Conservation (phyloP, 2,888 invertebrate species). For the Trichacis sp. region DNA sequence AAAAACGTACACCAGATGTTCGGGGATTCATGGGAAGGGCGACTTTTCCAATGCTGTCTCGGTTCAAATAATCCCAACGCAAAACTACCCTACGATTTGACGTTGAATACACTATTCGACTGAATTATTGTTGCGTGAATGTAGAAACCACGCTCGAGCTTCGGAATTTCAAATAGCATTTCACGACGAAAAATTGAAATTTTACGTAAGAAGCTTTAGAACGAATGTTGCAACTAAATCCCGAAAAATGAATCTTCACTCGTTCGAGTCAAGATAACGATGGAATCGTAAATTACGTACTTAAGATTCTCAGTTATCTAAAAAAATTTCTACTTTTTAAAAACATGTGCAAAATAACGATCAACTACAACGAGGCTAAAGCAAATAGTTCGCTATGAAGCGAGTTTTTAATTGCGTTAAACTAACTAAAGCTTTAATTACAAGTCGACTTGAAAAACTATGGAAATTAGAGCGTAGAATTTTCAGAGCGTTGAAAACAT, state of each 20-base stretch:
- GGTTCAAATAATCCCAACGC: background rate
- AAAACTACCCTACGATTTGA: conserved; percentile 1
- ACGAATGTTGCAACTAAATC: no score
- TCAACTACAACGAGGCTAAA: background rate
- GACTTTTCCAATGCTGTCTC: conserved; percentile 10
- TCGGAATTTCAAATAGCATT: background rate
- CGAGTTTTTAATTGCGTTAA: background rate
- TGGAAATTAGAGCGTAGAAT: background rate
- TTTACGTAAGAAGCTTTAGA: background rate
- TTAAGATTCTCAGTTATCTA: background rate
- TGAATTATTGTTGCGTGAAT: background rate
- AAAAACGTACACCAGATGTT: conserved; percentile 5
- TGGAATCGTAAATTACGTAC: background rate
- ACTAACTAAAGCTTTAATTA: background rate
- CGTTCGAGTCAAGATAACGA: background rate
- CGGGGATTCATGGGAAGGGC: background rate
- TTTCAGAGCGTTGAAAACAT: background rate
- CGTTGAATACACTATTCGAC: background rate
- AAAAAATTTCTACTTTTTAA: background rate
- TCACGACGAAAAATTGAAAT: background rate
- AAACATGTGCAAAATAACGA: background rate
- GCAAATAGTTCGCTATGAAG: background rate
- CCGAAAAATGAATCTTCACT: background rate
- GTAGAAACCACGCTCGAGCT: background rate
- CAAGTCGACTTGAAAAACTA: background rate